Conservation (phyloP, 2,113 vertebrate genomes). For the Nothocercus nigrocapillus region DNA sequence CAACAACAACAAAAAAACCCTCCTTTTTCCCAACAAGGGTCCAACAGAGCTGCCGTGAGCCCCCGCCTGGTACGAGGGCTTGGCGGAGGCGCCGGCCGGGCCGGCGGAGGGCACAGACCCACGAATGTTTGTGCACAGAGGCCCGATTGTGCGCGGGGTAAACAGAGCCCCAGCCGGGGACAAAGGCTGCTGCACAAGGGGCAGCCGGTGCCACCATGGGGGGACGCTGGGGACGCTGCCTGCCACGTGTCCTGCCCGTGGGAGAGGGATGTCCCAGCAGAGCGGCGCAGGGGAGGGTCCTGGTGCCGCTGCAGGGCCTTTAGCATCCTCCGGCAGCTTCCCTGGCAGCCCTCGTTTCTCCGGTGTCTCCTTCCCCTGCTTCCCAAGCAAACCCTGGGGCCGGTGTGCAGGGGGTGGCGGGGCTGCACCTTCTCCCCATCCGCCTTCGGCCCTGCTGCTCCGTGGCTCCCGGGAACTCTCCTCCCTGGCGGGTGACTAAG, state of each 20-base stretch:
- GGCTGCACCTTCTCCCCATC: no score
- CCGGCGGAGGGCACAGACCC: neutral
- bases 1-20: neutral
- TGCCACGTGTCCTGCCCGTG: neutral
- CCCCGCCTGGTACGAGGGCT: conserved; percentile 20
- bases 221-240: neutral
- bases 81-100: neutral
- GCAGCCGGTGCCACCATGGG: neutral
- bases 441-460: neutral
- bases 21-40: neutral
- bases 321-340: accelerated
- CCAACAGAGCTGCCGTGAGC: neutral
- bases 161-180: conserved; percentile 6
- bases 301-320: neutral
- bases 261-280: neutral
- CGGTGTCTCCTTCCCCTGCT: neutral
- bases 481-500: no score
- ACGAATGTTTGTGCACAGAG: conserved; percentile 5
- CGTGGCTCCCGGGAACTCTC: no score
- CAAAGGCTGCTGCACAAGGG: neutral
- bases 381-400: neutral
- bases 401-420: no score
- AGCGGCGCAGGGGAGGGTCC: neutral
- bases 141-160: conserved; percentile 38
- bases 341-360: neutral